A percentile compares a stretch with the other conserved stretches of the same genome.
phyloP scores from a whole-genome alignment of 2,888 invertebrate genomes.

The Xestia sexstrigata region DNA sequence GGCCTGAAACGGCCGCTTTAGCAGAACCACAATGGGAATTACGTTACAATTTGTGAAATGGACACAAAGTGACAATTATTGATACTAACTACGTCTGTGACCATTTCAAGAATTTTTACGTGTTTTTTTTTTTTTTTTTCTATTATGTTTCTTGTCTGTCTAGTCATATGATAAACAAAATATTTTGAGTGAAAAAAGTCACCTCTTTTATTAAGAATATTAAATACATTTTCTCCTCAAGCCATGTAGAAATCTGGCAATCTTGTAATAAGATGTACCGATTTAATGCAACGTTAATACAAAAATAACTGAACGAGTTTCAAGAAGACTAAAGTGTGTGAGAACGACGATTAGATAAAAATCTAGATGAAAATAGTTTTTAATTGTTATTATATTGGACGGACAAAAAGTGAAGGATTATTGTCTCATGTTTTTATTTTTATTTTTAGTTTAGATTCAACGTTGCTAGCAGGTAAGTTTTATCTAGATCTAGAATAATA shows the following conservation, averaged over 20 bases:
- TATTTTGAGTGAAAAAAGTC: neutral
- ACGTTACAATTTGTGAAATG: too few relatives aligned
- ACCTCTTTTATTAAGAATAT: neutral
- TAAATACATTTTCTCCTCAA: too few relatives aligned
- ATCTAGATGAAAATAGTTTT: slow-evolving; percentile 43
- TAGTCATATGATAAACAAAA: neutral
- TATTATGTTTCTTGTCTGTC: neutral
- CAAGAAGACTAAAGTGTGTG: neutral
- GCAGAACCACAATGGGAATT: too few relatives aligned
- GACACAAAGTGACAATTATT: too few relatives aligned
- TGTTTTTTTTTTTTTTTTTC: too few relatives aligned
- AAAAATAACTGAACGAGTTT: too few relatives aligned
- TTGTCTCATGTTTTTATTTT: slow-evolving; percentile 12
- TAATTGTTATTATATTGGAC: slow-evolving; percentile 35
- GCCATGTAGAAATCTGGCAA: too few relatives aligned
- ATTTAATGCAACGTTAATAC: too few relatives aligned
- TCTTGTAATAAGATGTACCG: too few relatives aligned
- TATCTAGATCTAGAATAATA: neutral
- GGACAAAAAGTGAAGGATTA: slow-evolving; percentile 35
- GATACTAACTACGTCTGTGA: too few relatives aligned
- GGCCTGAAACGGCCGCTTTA: too few relatives aligned
- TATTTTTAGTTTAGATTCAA: slow-evolving; percentile 5
- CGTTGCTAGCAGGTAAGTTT: neutral
- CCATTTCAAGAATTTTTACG: too few relatives aligned
- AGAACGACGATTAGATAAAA: slow-evolving; percentile 31